Evolutionary conservation across 2,888 invertebrate species (phyloP), one percentile per base, ranked within the genome.

Genomic region (Creontiades dilutus): DNA sequence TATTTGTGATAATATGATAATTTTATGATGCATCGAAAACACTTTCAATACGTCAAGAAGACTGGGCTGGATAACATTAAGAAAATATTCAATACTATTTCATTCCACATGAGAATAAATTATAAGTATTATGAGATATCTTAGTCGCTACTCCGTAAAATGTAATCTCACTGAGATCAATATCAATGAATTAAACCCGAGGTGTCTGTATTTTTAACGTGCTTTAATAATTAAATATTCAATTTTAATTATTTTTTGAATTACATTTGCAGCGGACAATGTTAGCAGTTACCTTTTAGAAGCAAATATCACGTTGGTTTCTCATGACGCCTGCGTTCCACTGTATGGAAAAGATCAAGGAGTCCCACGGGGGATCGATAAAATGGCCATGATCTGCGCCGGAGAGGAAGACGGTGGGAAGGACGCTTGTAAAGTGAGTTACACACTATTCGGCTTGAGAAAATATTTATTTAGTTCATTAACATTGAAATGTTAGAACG

Each of bases 341-440:
- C 19, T 57, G 19, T 48, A 75, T 27, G 76, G 57, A 13, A 19
- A 48, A 0, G 90, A 91, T 14, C 48, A 75, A 0, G 89, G 82
- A 52, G 86, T 91, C 14, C 90, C 90, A 4, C 52, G 78, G 11
- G 92, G 92, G 7, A 86, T 91, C 19, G 90, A 91, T 52, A 47
- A 88, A 11, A 90, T 92, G 14, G 92, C 92, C 0, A 93, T 93
- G 92, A 52, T 94, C 14, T 94, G 94, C 91, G 94, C 93, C 14
- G 94, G 94, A 7, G 93, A 93, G 75, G 91, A 93, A 87, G 91
- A 92, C 46, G 94, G 94, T 0, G 94, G 93, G 0, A 94, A 93
- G 91, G 94, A 94, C 91, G 94, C 94, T 0, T 94, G 94, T 61
- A 68, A 89, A 90, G 92, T 92, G 82, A 84, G 55, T 52, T 16